Evolutionary conservation across 1,140 invertebrate species (phyloP).

Genomic region (Spodoptera litura): DNA sequence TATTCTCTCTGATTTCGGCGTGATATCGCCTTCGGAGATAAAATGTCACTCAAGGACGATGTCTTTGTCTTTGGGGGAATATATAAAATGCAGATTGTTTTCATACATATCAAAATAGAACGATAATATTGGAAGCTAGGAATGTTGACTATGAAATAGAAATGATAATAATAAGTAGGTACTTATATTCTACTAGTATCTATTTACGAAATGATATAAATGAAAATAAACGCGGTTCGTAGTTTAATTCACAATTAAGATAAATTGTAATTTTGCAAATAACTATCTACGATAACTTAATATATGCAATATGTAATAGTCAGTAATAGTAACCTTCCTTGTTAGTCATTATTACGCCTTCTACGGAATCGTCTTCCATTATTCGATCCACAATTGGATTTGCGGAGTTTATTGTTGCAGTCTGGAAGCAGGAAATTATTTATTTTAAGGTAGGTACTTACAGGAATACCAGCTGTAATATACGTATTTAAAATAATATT

Average conservation of each 20-base stretch:
- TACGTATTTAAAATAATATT: no score
- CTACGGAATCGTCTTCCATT: slow-evolving; percentile 77
- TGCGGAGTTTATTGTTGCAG: slow-evolving; percentile 63
- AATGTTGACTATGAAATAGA: no score
- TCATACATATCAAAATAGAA: not conserved
- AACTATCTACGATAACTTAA: slow-evolving; percentile 40
- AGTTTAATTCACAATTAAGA: no score
- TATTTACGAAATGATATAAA: no score
- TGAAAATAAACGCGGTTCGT: no score
- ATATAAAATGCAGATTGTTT: slow-evolving; percentile 2
- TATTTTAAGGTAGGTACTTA: not conserved
- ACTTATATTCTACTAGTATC: no score
- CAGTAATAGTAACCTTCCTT: slow-evolving; percentile 61
- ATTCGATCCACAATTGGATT: slow-evolving; percentile 78
- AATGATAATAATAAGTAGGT: no score
- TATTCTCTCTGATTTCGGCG: not conserved
- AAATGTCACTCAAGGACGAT: slow-evolving; percentile 3
- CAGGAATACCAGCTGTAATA: no score
- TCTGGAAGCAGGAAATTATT: slow-evolving; percentile 57
- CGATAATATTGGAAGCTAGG: not conserved
- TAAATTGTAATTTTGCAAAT: no score
- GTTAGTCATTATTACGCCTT: slow-evolving; percentile 76
- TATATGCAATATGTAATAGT: no score
- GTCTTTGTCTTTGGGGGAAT: not conserved
- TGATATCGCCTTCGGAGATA: not conserved